A percentile compares a stretch with the other conserved stretches of the same genome.
These are phyloP conservation scores for Silurus aristotelis DNA, from an alignment of 2,797 vertebrate genomes.

Conservation along the genomic window DNA sequence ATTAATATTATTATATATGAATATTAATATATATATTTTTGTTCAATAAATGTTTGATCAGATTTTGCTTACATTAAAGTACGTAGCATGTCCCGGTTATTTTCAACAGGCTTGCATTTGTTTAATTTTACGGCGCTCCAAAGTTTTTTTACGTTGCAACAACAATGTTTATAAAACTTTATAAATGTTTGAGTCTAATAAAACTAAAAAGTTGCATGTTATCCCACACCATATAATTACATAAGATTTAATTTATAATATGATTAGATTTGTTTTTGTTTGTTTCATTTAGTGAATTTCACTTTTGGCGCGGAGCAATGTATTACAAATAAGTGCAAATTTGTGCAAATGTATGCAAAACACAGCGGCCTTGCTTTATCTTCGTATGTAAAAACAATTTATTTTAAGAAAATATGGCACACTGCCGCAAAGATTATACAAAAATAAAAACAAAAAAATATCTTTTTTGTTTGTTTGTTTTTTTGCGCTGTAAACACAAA, in stretches of 20 bases:
- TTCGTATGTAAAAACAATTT: slow-evolving; percentile 82
- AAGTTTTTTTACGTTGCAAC: neutral
- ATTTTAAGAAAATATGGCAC: slow-evolving; percentile 94
- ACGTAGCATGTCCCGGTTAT: neutral
- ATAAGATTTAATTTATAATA: neutral
- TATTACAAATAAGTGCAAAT: neutral
- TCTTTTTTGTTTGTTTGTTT: slow-evolving; percentile 75
- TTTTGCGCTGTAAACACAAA: slow-evolving; percentile 76
- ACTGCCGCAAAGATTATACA: slow-evolving; percentile 82
- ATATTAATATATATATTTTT: neutral
- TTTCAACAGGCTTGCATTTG: slow-evolving; percentile 5
- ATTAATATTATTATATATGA: too few relatives aligned
- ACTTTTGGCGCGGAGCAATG: neutral
- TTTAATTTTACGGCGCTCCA: neutral
- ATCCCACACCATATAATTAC: neutral
- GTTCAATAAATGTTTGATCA: neutral
- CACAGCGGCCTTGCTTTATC: slow-evolving; percentile 51
- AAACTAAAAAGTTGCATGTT: neutral
- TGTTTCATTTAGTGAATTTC: neutral
- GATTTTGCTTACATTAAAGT: neutral
- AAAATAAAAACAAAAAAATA: slow-evolving; percentile 89
- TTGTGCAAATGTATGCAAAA: slow-evolving; percentile 43
- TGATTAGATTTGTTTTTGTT: neutral
- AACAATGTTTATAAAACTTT: neutral
- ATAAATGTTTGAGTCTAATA: neutral